Evolutionary conservation across 2,888 invertebrate species (phyloP), one percentile per base, ranked within the genome.

Genomic region (Notodonta ziczac): DNA sequence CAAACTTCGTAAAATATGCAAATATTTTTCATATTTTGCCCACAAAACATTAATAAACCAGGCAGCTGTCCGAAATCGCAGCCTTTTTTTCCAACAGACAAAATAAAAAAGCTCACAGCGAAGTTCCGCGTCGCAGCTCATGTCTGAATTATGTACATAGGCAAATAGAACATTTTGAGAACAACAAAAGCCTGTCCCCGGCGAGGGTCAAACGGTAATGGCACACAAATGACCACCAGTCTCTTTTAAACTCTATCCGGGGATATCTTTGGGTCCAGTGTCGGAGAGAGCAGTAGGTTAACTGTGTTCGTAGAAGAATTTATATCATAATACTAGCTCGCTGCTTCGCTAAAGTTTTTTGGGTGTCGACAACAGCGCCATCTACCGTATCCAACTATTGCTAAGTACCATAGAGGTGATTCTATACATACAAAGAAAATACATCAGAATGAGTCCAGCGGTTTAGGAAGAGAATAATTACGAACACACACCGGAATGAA

Each of bases 121-220:
- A 53, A 46, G 62, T 66, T 59, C 56, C 64, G 56, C 35, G 62
- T 63, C 56, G 12, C 39, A 58, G 70, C 14, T 73, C 63, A 24
- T 50, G 58, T 67, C 66, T 75, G 62, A 69, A 74, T 77, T 76
- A 74, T 74, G 69, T 63, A 75, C 68, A 65, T 66, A 70, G 57
- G 57, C 54, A 58, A 66, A 69, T 60, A 63, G 66, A 58, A 68
- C 64, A 61, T 74, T 76, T 68, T 39, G 58, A 42, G 51, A 42
- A 60, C 54, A 62, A 67, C 61, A 62, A 57, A 61, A 57, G 51
- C 56, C 35, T 35, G 50, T 40, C 55, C 59, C 24, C 16, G 40
- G 46, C 42, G 56, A 60, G 67, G 75, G 74, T 74, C 70, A 69
- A 66, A 59, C 63, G 65, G 63, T 74, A 69, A 74, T 66, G 56